Evolutionary conservation across 2,888 invertebrate species (phyloP).

Genomic region (Bursaphelenchus okinawaensis): DNA sequence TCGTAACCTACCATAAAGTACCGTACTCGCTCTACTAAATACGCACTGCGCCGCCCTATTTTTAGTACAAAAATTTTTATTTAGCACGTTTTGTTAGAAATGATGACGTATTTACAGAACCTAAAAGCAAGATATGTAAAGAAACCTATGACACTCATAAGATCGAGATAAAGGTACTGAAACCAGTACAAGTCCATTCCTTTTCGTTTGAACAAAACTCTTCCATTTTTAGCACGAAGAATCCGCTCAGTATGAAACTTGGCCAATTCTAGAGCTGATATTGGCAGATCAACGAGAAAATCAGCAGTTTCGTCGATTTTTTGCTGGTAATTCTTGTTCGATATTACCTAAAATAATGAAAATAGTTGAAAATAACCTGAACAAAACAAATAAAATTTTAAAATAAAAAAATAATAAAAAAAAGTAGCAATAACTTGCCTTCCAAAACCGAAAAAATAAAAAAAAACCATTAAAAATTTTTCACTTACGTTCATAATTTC

Average conservation of each 20-base stretch:
- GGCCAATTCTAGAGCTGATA: conserved; percentile 13
- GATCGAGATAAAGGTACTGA: conserved; percentile 13
- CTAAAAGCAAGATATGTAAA: not conserved
- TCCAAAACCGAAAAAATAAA: not conserved
- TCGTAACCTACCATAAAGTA: no score
- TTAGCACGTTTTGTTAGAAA: no score
- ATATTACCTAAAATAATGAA: conserved; percentile 2
- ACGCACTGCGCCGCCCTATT: no score
- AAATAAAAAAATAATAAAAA: not conserved
- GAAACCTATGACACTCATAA: not conserved
- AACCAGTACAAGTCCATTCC: conserved; percentile 16
- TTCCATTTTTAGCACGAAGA: conserved; percentile 1
- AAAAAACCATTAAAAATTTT: not conserved
- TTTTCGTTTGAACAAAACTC: conserved; percentile 12
- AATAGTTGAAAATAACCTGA: not conserved
- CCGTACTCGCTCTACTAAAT: no score
- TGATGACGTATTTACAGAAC: not conserved
- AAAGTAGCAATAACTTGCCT: no score
- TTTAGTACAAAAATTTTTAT: no score
- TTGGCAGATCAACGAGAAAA: conserved; percentile 3
- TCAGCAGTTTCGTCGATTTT: not conserved
- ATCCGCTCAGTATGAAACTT: conserved; percentile 11
- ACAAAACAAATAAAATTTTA: not conserved
- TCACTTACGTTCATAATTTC: conserved; percentile 18
- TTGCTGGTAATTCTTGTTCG: conserved; percentile 6